Percentiles rank a stretch among this genome's conserved stretches.
Conservation (phyloP, 2,113 vertebrate genomes). For the Chitala chitala region DNA sequence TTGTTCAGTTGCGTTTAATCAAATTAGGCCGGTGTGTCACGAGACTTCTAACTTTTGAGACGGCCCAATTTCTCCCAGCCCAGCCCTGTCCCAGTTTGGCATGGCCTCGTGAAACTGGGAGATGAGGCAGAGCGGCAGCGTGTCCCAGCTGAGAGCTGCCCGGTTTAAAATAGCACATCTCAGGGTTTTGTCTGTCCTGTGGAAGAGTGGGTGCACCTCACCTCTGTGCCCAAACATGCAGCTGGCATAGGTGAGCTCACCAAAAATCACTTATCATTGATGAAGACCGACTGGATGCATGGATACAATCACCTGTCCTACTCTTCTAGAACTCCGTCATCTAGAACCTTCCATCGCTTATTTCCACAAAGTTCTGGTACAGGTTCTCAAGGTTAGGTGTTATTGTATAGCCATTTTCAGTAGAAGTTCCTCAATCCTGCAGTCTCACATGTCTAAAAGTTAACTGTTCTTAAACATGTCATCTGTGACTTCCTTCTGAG, state of each 20-base stretch:
- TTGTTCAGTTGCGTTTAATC: too few species aligned
- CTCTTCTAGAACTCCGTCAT: not conserved
- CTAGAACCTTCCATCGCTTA: not conserved
- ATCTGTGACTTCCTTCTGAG: too few species aligned
- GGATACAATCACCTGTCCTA: too few species aligned
- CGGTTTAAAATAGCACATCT: conserved; percentile 21
- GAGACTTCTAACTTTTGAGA: conserved; percentile 18
- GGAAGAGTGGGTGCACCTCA: too few species aligned
- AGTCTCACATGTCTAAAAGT: too few species aligned
- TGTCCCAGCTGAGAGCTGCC: conserved; percentile 16
- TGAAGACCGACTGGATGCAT: too few species aligned
- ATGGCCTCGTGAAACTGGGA: conserved; percentile 10
- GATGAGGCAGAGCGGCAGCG: not conserved
- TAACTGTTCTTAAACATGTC: too few species aligned
- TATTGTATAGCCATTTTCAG: too few species aligned
- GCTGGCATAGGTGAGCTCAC: not conserved
- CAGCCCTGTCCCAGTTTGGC: conserved; percentile 27
- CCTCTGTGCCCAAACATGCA: not conserved
- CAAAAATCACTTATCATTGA: too few species aligned
- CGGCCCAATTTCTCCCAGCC: conserved; percentile 26
- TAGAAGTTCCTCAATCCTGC: too few species aligned
- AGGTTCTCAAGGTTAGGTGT: too few species aligned
- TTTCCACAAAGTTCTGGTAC: too few species aligned
- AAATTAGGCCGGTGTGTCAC: conserved; percentile 27
- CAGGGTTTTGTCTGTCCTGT: not conserved